Evolutionary conservation across 2,888 invertebrate genomes (phyloP), one percentile per base, ranked within the genome.

Genomic region (Electrophaes corylata): DNA sequence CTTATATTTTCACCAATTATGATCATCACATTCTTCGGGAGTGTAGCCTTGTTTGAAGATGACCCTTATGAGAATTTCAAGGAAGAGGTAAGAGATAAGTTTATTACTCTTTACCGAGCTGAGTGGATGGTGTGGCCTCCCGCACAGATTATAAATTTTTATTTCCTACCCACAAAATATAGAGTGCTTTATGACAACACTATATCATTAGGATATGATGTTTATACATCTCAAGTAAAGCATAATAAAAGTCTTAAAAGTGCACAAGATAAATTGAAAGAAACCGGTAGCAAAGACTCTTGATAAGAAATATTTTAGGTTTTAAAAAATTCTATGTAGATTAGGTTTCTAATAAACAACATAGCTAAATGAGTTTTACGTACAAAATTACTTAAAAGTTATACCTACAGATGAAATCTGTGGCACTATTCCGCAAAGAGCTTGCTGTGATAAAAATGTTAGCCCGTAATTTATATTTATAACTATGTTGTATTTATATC

Each of bases 41-140:
- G 96, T 39, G 81, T 97, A 47, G 96, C 95, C 1, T 67, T 95
- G n/a, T 88, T 98, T 61, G 97, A 98, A 87, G 88, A 93, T 5
- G 89, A 93, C 63, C 93, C 93, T 0, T 76, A 91, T 39, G 76
- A 92, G 12, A 94, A 96, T 74, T 93, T 97, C 54, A 92, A 93
- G 69, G 84, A 92, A 29, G 97, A 97, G 85, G 91, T 97, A 10
- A 93, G 91, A 68, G 88, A 93, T 16, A 98, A 98, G 83, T 96
- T 96, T 40, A 88, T 94, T 78, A 94, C 93, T 65, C 86, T 98
- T 23, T 98, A 98, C 77, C 88, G 94, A 14, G 98, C 97, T 0
- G 98, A 99, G 81, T 98, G 98, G 96, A 86, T 97, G 63, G 94
- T 98, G 4, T 98, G 98, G 98, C 98, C 98, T 0, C 96, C 97